Evolutionary conservation across 2,797 vertebrate genomes (phyloP).

Genomic region (Chloroceryle amazona): DNA sequence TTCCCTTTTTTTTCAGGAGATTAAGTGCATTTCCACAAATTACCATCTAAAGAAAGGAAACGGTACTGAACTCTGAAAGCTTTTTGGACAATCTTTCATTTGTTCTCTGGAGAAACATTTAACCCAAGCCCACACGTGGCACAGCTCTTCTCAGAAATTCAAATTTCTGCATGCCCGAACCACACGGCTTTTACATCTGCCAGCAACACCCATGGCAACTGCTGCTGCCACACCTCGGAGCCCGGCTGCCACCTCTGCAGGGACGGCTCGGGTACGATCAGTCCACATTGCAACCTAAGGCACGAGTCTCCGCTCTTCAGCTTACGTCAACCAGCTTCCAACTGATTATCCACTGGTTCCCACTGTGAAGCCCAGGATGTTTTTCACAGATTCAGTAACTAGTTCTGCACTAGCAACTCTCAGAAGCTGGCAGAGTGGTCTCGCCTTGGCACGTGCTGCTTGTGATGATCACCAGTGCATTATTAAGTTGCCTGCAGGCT

Average conservation of each 20-base stretch:
- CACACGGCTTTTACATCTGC: not conserved
- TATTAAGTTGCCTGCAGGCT: not conserved
- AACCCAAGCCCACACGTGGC: not conserved
- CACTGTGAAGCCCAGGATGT: not conserved
- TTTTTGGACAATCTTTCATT: not conserved
- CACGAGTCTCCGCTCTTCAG: not conserved
- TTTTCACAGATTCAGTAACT: not conserved
- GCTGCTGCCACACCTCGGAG: not conserved
- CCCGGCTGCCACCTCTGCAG: not conserved
- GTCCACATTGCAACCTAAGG: not conserved
- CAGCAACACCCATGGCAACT: slow-evolving; percentile 17
- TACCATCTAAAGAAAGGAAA: not conserved
- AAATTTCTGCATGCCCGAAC: slow-evolving; percentile 43
- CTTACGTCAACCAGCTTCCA: not conserved
- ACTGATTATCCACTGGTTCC: not conserved
- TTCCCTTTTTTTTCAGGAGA: not conserved
- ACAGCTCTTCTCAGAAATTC: not conserved
- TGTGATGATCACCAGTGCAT: not conserved
- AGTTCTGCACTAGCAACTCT: not conserved
- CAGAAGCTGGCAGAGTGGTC: not conserved
- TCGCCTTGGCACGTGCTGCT: not conserved
- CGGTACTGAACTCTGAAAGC: not conserved
- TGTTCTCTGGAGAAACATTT: not conserved
- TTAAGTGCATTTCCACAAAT: not conserved
- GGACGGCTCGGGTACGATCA: not conserved